phyloP scores from a whole-genome alignment of 2,113 vertebrate species.

The Phyllostomus hastatus region DNA sequence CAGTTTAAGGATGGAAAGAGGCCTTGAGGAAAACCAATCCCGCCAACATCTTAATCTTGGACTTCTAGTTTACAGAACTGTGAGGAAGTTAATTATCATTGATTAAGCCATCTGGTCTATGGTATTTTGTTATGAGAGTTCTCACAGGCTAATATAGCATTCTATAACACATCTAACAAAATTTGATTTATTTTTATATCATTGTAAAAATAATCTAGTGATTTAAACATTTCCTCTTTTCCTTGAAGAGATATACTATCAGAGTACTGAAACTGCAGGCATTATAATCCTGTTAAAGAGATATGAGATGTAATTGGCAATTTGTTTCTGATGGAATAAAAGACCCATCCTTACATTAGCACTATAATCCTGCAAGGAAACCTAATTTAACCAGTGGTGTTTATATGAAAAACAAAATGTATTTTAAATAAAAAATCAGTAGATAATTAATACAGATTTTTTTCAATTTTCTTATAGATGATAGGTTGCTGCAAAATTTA shows the following conservation, averaged over 20 bases:
- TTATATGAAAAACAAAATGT: not conserved
- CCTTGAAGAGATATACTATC: not conserved
- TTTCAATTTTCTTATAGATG: not conserved
- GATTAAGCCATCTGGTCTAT: not conserved
- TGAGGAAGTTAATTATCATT: not conserved
- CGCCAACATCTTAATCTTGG: not conserved
- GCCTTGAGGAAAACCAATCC: not conserved
- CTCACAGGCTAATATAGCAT: not conserved
- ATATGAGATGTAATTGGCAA: not conserved
- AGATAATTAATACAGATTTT: not conserved
- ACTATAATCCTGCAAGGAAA: not conserved
- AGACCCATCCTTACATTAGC: not conserved
- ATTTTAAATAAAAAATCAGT: not conserved
- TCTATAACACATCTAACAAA: not conserved
- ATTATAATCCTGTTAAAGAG: not conserved
- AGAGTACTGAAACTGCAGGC: not conserved
- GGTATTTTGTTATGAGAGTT: not conserved
- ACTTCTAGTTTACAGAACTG: not conserved
- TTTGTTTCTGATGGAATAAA: not conserved
- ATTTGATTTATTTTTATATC: not conserved
- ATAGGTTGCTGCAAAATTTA: not conserved
- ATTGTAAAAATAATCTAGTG: not conserved
- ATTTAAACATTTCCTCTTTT: not conserved
- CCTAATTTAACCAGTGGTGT: not conserved
- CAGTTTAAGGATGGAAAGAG: not conserved